Percentiles rank a stretch among this genome's conserved stretches.
phyloP scores from a whole-genome alignment of 2,888 invertebrate species.

The Pseudanteris insignis region DNA sequence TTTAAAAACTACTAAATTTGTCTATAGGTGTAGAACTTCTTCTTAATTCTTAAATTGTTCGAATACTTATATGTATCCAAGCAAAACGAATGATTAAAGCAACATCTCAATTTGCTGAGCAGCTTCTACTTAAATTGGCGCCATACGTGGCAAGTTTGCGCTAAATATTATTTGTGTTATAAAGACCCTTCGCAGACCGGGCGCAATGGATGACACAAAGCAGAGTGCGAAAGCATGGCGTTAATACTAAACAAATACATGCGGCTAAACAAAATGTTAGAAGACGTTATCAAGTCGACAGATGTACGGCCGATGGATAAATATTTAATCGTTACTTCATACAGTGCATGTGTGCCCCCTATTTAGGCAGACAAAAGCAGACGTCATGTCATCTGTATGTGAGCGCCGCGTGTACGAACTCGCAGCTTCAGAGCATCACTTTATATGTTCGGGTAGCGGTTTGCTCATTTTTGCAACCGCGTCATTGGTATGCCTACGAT shows the following conservation, averaged over 20 bases:
- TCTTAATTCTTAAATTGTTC: too few species aligned
- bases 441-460: slow-evolving; percentile 20
- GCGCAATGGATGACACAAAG: slow-evolving; percentile 30
- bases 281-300: slow-evolving; percentile 57
- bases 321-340: slow-evolving; percentile 62
- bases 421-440: neutral
- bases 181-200: slow-evolving; percentile 19
- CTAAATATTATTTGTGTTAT: slow-evolving; percentile 19
- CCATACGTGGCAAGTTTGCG: slow-evolving; percentile 24
- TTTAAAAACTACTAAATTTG: too few species aligned
- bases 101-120: too few species aligned
- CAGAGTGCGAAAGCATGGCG: slow-evolving; percentile 49
- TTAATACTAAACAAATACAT: slow-evolving; percentile 64
- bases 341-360: slow-evolving; percentile 38
- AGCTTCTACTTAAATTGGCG: slow-evolving; percentile 26
- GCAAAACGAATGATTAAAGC: too few species aligned
- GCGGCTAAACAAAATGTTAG: slow-evolving; percentile 63
- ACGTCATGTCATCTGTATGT: slow-evolving; percentile 40
- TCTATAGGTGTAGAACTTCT: too few species aligned
- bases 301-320: slow-evolving; percentile 64
- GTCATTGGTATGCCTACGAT: slow-evolving; percentile 45
- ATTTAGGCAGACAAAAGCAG: slow-evolving; percentile 45
- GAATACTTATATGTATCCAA: too few species aligned
- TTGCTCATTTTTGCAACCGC: slow-evolving; percentile 29
- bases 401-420: neutral